Base-by-base conservation (phyloP, 2,113 vertebrate species). In the Phainopepla nitens region DNA sequence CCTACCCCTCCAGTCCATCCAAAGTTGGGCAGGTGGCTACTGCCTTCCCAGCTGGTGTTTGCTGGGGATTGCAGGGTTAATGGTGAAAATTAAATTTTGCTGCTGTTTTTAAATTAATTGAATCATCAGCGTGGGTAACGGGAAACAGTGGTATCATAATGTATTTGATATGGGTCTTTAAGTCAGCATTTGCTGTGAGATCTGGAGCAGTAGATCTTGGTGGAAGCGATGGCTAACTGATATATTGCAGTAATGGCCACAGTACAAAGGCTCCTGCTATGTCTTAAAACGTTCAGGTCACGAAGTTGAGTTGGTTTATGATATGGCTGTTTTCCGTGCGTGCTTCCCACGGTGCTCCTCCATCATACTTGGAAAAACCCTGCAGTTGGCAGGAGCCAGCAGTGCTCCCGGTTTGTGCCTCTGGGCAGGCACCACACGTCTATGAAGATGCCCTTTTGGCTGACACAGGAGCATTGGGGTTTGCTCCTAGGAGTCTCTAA, bases 51-150 rank as follows among this genome's bases (percentile, higher is more conserved):
- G 44, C 51, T 70, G 41, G 36, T 0, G 0, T 11, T 88, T 70
- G 22, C 41, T 1, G 71, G 94, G 51, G 62, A 66, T 90, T 66
- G 51, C 35, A 61, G 94, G 90, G 93, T 95, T 95, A 96, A 96
- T 42, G 81, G 69, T 15, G 31, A 94, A 39, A 93, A 92, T 96
- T 90, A 95, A 89, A 91, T 95, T 97, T 97, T 93, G 64, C 81
- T 96, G 89, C 94, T 97, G 94, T 96, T 96, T 94, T 96, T 83
- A 94, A 94, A 97, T 96, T 95, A 96, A 96, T 97, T 92, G 96
- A 96, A 96, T 96, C 93, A 93, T 96, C 94, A 95, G 94, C 49
- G 24, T 97, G 94, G 94, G 96, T 96, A 95, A 95, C 92, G 81
- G 96, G 97, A 97, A 97, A 41, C 93, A 96, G 93, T 90, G 90